Conservation (phyloP, 2,888 invertebrate genomes). For the Metalampra italica region DNA sequence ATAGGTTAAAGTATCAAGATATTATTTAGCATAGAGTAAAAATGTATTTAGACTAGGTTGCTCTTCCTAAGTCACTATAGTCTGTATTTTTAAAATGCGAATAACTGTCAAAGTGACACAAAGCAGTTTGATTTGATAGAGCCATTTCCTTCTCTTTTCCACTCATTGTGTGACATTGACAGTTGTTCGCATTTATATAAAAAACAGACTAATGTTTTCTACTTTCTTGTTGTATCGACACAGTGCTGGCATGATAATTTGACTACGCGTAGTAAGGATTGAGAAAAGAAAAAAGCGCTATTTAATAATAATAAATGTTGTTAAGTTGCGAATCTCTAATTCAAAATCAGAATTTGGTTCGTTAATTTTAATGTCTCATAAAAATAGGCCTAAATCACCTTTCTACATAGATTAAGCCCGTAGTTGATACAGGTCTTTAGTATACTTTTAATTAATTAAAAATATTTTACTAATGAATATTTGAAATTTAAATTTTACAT, state of each 20-base stretch:
- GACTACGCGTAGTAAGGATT: background rate
- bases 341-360: no score
- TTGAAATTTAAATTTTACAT: constrained; percentile 42
- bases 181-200: no score
- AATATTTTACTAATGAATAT: constrained; percentile 52
- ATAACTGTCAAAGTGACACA: no score
- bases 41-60: constrained; percentile 37
- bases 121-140: no score
- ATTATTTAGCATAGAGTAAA: constrained; percentile 49
- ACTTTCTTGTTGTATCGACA: constrained; percentile 9
- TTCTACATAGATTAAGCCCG: constrained; percentile 62
- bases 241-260: background rate
- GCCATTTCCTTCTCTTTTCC: no score
- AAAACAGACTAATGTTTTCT: constrained; percentile 23
- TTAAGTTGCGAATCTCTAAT: no score
- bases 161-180: no score
- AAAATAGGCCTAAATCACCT: constrained; percentile 67
- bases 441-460: constrained; percentile 48
- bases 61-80: constrained; percentile 32
- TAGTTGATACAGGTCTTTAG: constrained; percentile 65
- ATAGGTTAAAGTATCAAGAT: constrained; percentile 51
- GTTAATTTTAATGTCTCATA: constrained; percentile 17
- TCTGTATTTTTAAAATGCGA: no score
- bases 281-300: no score
- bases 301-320: no score